phyloP scores from a whole-genome alignment of 2,888 invertebrate genomes.

The Oasisia sp. region DNA sequence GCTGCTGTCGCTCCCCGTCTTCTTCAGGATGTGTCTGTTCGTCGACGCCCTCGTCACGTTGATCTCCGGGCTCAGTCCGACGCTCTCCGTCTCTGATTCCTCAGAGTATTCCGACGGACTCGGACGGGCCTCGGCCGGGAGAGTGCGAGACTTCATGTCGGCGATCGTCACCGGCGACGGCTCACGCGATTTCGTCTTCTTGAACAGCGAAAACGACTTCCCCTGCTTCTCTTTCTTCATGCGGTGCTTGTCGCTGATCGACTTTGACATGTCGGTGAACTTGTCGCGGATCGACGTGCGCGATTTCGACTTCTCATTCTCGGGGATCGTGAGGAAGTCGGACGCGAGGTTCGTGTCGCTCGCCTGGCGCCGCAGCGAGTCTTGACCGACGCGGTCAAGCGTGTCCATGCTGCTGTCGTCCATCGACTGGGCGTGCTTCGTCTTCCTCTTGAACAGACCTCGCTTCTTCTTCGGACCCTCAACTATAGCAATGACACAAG shows the following conservation, averaged over 20 bases:
- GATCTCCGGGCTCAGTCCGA: constrained; percentile 30
- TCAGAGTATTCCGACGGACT: constrained; percentile 44
- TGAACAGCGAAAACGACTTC: constrained; percentile 78
- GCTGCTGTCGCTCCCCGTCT: constrained; percentile 36
- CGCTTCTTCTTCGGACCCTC: constrained; percentile 24
- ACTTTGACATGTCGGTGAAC: constrained; percentile 43
- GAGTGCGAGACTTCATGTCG: constrained; percentile 77
- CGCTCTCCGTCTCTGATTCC: constrained; percentile 45
- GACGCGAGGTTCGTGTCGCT: constrained; percentile 64
- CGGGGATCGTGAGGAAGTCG: constrained; percentile 49
- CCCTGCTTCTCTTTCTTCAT: constrained; percentile 28
- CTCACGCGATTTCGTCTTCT: constrained; percentile 71
- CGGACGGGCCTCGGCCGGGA: constrained; percentile 69
- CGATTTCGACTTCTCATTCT: constrained; percentile 37
- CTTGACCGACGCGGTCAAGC: background rate
- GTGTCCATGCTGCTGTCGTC: constrained; percentile 48
- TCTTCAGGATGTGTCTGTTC: constrained; percentile 27
- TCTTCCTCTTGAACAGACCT: constrained; percentile 49
- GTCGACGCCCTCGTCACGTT: background rate
- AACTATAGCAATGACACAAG: background rate
- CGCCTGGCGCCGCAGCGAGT: constrained; percentile 51
- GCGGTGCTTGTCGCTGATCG: constrained; percentile 35
- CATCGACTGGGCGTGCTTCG: constrained; percentile 65
- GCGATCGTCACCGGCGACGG: constrained; percentile 72
- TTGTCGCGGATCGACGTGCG: constrained; percentile 52